A percentile compares a stretch with the other conserved stretches of the same genome.
Evolutionary conservation across 2,888 invertebrate genomes (phyloP).

Genomic region (Troilus luridus): DNA sequence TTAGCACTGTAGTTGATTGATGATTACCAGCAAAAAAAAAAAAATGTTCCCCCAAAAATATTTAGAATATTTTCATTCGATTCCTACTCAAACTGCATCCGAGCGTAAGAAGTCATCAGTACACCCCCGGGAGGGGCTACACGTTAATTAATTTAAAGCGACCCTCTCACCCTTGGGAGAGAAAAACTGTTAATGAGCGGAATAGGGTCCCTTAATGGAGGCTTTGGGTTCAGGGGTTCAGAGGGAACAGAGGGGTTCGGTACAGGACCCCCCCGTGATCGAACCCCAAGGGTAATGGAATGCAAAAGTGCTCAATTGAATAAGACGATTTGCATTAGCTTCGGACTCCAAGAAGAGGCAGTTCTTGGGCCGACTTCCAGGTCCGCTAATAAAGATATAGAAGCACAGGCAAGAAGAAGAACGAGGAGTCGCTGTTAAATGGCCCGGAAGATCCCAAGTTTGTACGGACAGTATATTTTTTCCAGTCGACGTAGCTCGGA

Average conservation of each 20-base stretch:
- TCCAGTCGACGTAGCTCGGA: conserved; percentile 2
- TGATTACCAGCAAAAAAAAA: neutral
- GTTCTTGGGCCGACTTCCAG: neutral
- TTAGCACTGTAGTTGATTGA: neutral
- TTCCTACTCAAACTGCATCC: neutral
- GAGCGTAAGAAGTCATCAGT: conserved; percentile 42
- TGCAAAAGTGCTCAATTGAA: conserved; percentile 47
- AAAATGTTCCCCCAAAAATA: neutral
- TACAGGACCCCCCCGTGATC: neutral
- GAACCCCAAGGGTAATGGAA: conserved; percentile 5
- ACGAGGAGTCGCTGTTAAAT: conserved; percentile 5
- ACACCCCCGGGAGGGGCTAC: conserved; percentile 26
- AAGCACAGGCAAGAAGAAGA: neutral
- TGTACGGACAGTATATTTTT: conserved; percentile 30
- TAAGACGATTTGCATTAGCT: conserved; percentile 31
- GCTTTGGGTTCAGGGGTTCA: neutral
- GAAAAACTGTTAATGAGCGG: conserved; percentile 50
- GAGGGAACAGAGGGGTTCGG: neutral
- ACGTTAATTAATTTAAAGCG: conserved; percentile 45
- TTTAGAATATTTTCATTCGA: conserved; percentile 22
- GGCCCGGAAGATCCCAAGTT: neutral
- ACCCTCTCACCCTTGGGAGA: conserved; percentile 28
- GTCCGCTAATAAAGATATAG: conserved; percentile 36
- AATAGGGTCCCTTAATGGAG: conserved; percentile 36
- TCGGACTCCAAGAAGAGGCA: neutral